These are phyloP conservation scores for Oconnorella tubifera DNA, from an alignment of 2,888 invertebrate genomes.

Conservation along the genomic window DNA sequence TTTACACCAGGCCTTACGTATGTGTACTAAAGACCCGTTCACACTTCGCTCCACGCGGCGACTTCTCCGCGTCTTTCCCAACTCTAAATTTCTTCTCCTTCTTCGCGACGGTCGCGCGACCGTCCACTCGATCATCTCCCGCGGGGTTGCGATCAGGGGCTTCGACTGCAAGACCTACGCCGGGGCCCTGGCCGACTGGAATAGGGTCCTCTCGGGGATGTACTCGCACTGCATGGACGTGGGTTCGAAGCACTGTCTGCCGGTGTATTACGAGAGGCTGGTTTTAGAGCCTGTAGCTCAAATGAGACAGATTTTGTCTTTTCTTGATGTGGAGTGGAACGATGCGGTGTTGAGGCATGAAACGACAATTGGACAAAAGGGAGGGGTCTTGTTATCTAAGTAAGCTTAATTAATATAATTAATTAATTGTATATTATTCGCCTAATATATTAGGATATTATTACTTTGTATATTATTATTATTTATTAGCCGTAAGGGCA, in stretches of 20 bases:
- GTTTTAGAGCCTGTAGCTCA: conserved; percentile 84
- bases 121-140: conserved; percentile 94
- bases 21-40: conserved; percentile 97
- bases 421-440: too few species aligned
- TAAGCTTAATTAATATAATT: too few species aligned
- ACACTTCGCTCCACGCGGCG: conserved; percentile 86
- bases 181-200: conserved; percentile 92
- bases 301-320: conserved; percentile 69
- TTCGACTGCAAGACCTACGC: conserved; percentile 89
- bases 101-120: conserved; percentile 96
- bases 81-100: conserved; percentile 96
- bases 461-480: too few species aligned
- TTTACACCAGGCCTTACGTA: conserved; percentile 73
- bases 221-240: conserved; percentile 53
- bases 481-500: too few species aligned
- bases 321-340: conserved; percentile 90
- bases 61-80: conserved; percentile 68
- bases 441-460: too few species aligned
- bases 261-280: conserved; percentile 93
- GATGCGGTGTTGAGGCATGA: conserved; percentile 95
- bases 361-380: conserved; percentile 88
- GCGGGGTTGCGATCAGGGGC: conserved; percentile 78
- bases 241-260: conserved; percentile 66
- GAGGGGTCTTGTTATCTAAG: conserved; percentile 92
- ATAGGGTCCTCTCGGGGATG: conserved; percentile 84